Evolutionary conservation across 2,113 vertebrate genomes (phyloP).

Genomic region (Isichthys henryi): DNA sequence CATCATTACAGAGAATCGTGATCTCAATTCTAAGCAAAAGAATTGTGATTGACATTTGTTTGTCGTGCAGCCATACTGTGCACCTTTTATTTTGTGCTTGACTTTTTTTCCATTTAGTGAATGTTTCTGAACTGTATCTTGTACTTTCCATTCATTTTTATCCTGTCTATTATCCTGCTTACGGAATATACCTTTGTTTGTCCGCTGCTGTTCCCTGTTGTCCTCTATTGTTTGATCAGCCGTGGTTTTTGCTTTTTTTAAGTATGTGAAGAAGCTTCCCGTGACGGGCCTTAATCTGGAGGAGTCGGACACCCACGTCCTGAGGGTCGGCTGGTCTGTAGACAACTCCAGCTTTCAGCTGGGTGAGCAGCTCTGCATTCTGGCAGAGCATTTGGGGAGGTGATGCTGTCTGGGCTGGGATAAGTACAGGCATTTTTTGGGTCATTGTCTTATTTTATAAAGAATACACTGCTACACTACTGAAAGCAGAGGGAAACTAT

Average conservation of each 20-base stretch:
- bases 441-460: not conserved
- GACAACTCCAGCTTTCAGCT: slow-evolving; percentile 63
- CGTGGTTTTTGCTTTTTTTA: not conserved
- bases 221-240: not conserved
- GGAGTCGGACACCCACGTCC: slow-evolving; percentile 48
- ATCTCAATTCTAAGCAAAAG: no score
- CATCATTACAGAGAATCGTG: no score
- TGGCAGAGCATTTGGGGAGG: not conserved
- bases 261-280: slow-evolving; percentile 65
- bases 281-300: slow-evolving; percentile 41
- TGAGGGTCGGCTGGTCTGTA: slow-evolving; percentile 79
- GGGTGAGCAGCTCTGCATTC: slow-evolving; percentile 52
- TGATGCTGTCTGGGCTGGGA: not conserved
- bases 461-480: not conserved
- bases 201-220: not conserved
- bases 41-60: no score
- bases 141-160: not conserved
- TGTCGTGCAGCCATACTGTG: not conserved
- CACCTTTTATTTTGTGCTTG: not conserved
- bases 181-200: not conserved
- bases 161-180: not conserved
- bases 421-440: not conserved
- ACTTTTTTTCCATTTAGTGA: not conserved
- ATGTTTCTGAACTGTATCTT: not conserved
- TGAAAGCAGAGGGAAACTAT: not conserved